A percentile compares a stretch with the other conserved stretches of the same genome.
Evolutionary conservation across 2,797 vertebrate species (phyloP).

Genomic region (Hoplostethus atlanticus): DNA sequence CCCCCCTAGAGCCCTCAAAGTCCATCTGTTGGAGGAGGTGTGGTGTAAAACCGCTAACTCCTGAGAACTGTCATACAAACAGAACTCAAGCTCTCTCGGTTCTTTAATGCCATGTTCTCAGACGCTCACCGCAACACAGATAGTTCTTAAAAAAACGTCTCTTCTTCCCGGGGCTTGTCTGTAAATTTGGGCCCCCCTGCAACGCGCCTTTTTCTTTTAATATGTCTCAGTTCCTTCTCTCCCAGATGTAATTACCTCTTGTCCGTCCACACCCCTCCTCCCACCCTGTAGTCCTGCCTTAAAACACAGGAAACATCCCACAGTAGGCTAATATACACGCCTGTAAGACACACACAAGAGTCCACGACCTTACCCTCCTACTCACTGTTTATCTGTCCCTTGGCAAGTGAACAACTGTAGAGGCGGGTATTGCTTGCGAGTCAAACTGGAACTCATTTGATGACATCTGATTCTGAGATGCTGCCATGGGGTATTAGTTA

Average conservation of each 20-base stretch:
- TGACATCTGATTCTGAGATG: slow-evolving; percentile 50
- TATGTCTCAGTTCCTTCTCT: slow-evolving; percentile 40
- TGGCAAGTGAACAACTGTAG: slow-evolving; percentile 52
- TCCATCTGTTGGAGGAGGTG: slow-evolving; percentile 69
- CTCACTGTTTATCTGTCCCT: slow-evolving; percentile 41
- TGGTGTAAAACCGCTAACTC: slow-evolving; percentile 66
- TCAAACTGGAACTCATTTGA: slow-evolving; percentile 62
- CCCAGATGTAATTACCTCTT: slow-evolving; percentile 50
- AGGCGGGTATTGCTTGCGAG: slow-evolving; percentile 14
- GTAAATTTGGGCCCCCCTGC: slow-evolving; percentile 27
- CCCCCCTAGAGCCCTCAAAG: slow-evolving; percentile 67
- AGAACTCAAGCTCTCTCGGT: slow-evolving; percentile 14
- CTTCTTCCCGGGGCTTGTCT: slow-evolving; percentile 10
- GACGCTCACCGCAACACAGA: slow-evolving; percentile 37
- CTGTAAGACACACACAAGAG: slow-evolving; percentile 42
- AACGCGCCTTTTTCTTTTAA: slow-evolving; percentile 14
- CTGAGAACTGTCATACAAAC: slow-evolving; percentile 60
- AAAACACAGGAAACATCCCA: slow-evolving; percentile 48
- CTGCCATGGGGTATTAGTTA: slow-evolving; percentile 46
- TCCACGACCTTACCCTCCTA: slow-evolving; percentile 45
- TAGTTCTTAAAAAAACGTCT: slow-evolving; percentile 6
- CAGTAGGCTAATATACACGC: slow-evolving; percentile 44
- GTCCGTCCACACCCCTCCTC: slow-evolving; percentile 40
- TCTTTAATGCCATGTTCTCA: slow-evolving; percentile 30
- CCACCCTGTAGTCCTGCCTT: slow-evolving; percentile 37